Evolutionary conservation across 2,888 invertebrate genomes (phyloP).

Genomic region (Pristionchus fissidentatus): DNA sequence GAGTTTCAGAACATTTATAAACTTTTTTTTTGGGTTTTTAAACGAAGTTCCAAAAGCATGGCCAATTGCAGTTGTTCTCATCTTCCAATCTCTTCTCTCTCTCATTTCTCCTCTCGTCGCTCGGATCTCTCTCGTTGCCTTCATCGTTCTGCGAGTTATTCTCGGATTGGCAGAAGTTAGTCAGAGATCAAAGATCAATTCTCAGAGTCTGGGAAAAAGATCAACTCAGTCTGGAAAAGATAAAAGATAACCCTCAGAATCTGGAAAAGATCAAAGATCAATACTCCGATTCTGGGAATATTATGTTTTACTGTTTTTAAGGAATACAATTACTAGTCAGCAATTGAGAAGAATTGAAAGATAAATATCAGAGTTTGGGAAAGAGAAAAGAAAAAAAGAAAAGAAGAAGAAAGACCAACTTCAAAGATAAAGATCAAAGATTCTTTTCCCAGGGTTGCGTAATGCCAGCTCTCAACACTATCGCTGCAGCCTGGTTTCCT

Average conservation of each 20-base stretch:
- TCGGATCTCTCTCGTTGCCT: neutral
- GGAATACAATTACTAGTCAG: neutral
- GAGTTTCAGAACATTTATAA: neutral
- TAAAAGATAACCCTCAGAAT: too few relatives aligned
- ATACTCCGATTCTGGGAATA: too few relatives aligned
- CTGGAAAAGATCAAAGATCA: too few relatives aligned
- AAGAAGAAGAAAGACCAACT: too few relatives aligned
- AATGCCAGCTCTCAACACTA: constrained; percentile 2
- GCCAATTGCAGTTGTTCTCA: neutral
- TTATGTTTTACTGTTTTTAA: too few relatives aligned
- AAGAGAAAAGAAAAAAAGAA: too few relatives aligned
- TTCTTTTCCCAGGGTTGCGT: constrained; percentile 7
- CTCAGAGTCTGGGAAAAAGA: too few relatives aligned
- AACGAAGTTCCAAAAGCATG: neutral
- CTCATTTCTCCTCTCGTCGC: constrained; percentile 32
- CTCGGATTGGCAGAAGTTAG: constrained; percentile 19
- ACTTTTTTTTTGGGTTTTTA: neutral
- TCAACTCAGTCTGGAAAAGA: too few relatives aligned
- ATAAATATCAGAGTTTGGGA: too few relatives aligned
- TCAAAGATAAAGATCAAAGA: neutral
- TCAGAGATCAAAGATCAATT: neutral
- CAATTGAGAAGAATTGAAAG: neutral
- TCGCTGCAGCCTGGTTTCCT: constrained; percentile 38
- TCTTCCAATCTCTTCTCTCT: constrained; percentile 21
- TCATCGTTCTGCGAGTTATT: neutral